Percentiles rank a stretch among this genome's conserved stretches.
Evolutionary conservation across 2,888 invertebrate genomes (phyloP).

Genomic region (Adelognathus sp.): DNA sequence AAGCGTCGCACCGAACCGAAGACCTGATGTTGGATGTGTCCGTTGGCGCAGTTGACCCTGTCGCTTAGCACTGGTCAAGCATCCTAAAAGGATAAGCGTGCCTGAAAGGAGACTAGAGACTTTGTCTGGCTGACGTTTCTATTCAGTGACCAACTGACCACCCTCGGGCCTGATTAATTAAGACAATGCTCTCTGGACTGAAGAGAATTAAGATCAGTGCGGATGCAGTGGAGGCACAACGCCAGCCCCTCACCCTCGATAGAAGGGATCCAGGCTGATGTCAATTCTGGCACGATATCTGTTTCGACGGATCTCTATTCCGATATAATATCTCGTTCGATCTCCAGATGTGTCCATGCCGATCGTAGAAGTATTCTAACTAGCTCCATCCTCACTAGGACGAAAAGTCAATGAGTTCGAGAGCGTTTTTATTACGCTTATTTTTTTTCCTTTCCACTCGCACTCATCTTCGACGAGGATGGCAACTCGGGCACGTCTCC

Average conservation of each 20-base stretch:
- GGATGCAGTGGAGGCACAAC: not conserved
- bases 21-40: not conserved
- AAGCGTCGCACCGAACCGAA: constrained; percentile 13
- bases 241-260: constrained; percentile 3
- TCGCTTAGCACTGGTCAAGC: constrained; percentile 1
- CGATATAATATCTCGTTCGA: constrained; percentile 20
- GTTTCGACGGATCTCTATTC: constrained; percentile 22
- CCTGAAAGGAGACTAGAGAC: constrained; percentile 7
- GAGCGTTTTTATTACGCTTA: too few species aligned
- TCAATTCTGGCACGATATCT: constrained; percentile 39
- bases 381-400: constrained; percentile 45
- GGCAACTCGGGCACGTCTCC: not conserved
- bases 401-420: too few species aligned
- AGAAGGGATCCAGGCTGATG: not conserved
- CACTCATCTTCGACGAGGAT: not conserved
- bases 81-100: not conserved
- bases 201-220: constrained; percentile 16
- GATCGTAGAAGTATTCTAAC: constrained; percentile 34
- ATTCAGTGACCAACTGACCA: not conserved
- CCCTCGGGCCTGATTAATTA: constrained; percentile 32
- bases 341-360: constrained; percentile 47
- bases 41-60: not conserved
- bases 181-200: constrained; percentile 2
- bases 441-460: too few species aligned
- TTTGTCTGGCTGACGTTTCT: constrained; percentile 7